A percentile compares a stretch with the other conserved stretches of the same genome.
Evolutionary conservation across 1,140 invertebrate genomes (phyloP).

Genomic region (Drosophila nigrodunni): DNA sequence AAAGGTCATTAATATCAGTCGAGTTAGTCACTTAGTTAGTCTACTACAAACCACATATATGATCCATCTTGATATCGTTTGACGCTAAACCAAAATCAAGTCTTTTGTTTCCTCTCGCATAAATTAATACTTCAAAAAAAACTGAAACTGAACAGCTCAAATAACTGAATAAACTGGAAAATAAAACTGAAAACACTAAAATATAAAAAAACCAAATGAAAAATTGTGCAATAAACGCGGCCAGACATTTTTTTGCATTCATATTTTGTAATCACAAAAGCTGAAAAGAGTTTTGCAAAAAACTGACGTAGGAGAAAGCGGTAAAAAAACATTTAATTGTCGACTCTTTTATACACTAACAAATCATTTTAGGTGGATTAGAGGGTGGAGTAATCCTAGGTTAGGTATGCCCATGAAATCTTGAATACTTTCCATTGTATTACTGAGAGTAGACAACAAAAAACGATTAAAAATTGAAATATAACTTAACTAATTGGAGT

Average conservation of each 20-base stretch:
- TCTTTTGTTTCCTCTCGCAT: slow-evolving; percentile 51
- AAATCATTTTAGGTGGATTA: too few species aligned
- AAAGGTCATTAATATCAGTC: slow-evolving; percentile 66
- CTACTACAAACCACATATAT: background rate
- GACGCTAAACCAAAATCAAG: slow-evolving; percentile 48
- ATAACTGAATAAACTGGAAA: background rate
- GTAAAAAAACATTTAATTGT: too few species aligned
- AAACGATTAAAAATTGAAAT: too few species aligned
- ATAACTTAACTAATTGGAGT: too few species aligned
- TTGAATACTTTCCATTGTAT: too few species aligned
- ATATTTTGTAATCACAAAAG: slow-evolving; percentile 41
- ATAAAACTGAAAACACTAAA: slow-evolving; percentile 4
- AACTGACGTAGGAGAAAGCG: background rate
- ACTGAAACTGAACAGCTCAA: background rate
- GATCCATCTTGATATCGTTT: slow-evolving; percentile 5
- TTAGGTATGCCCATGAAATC: too few species aligned
- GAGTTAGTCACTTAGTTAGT: slow-evolving; percentile 13
- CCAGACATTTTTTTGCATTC: slow-evolving; percentile 21
- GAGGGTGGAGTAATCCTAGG: too few species aligned
- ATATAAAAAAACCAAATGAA: slow-evolving; percentile 2
- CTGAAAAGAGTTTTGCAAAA: slow-evolving; percentile 8
- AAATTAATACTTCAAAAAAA: slow-evolving; percentile 56
- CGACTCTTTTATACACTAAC: too few species aligned
- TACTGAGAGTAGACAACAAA: too few species aligned
- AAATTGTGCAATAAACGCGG: slow-evolving; percentile 44